Evolutionary conservation across 2,113 vertebrate genomes (phyloP).

Genomic region (Apteryx owenii): DNA sequence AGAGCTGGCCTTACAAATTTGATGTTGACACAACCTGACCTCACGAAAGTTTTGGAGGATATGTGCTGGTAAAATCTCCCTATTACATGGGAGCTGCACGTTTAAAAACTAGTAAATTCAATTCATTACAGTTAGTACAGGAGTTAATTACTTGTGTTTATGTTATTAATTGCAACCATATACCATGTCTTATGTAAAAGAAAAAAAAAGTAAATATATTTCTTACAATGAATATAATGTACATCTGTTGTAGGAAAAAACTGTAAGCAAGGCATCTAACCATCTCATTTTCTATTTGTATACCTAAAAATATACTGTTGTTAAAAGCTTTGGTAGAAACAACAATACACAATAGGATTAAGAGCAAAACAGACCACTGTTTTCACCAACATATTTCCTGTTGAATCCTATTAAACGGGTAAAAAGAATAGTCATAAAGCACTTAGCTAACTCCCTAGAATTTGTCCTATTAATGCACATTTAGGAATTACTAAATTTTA

Average conservation of each 20-base stretch:
- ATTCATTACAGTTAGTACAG: neutral
- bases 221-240: neutral
- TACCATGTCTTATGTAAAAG: neutral
- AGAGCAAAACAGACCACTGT: neutral
- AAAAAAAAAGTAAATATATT: neutral
- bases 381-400: neutral
- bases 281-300: neutral
- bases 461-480: neutral
- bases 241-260: neutral
- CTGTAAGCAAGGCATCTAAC: neutral
- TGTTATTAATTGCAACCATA: neutral
- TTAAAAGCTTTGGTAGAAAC: neutral
- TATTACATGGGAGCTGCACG: neutral
- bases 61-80: neutral
- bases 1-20: neutral
- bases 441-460: neutral
- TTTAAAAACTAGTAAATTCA: neutral
- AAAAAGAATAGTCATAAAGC: neutral
- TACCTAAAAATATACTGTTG: neutral
- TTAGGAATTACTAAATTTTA: conserved; percentile 11
- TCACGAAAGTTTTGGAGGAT: neutral
- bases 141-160: neutral
- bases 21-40: neutral
- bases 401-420: neutral
- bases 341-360: neutral